Base-by-base conservation (phyloP, 2,888 invertebrate genomes). In the Himalopsyche tibetana region DNA sequence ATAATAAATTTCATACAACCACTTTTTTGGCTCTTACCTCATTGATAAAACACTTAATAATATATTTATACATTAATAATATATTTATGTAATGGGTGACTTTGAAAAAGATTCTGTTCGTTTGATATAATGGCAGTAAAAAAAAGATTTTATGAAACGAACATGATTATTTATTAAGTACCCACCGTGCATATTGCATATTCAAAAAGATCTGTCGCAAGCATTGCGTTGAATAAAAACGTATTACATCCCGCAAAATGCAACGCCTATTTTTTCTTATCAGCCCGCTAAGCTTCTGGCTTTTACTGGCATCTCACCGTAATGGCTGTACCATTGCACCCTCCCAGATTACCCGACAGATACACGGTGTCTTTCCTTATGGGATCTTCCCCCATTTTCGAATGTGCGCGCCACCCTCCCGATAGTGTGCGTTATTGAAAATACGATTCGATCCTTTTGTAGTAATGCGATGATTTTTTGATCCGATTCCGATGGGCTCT, bases 401-500 rank as follows among this genome's bases (percentile, higher is more conserved):
- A 36, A 36, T 74, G 28, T 28, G 36, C 36, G 15, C 74, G 74
- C 38, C 74, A 36, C 74, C 74, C 74, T 74, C 38, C 74, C 74
- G 36, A 38, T 38, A 74, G 74, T 36, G 74, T 74, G 36, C 74
- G 38, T 74, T 74, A 74, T 74, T 74, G 74, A 74, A 74, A 74
- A 74, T 74, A 36, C 74, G 36, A 36, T 74, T 74, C 74, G 19
- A 74, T 74, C 74, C 74, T 74, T 74, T 74, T 38, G 74, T 74
- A 12, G 36, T 74, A 74, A 74, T 74, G 74, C 74, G 74, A 74
- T 74, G 74, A 74, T 74, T 74, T 74, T 74, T 74, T 74, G 74
- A 74, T 74, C 74, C 74, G 74, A 74, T 74, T 74, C 36, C 74
- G 15, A 74, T 38, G 74, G 74, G 74, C 15, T 74, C 74, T 74